A percentile compares a stretch with the other conserved stretches of the same genome.
phyloP scores from a whole-genome alignment of 2,888 invertebrate species.

The Drosophila falleni region DNA sequence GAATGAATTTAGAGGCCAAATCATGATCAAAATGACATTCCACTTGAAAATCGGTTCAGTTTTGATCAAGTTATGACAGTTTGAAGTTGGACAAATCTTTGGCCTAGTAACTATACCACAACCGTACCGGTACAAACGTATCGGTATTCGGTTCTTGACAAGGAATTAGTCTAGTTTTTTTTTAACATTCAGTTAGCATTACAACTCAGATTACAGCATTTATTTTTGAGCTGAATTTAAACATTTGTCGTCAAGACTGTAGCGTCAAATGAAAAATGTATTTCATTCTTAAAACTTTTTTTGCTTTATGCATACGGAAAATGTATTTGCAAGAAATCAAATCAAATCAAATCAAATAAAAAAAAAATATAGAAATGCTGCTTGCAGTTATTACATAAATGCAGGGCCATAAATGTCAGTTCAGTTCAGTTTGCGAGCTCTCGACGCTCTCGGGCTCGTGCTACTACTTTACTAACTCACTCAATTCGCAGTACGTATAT shows the following conservation, averaged over 20 bases:
- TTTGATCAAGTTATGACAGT: too few species aligned
- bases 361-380: not conserved
- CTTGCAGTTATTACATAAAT: conserved; percentile 45
- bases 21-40: too few species aligned
- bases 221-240: not conserved
- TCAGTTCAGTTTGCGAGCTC: conserved; percentile 31
- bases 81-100: too few species aligned
- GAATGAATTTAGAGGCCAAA: too few species aligned
- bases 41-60: too few species aligned
- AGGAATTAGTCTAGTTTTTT: too few species aligned
- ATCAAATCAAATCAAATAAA: conserved; percentile 25
- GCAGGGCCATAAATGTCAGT: conserved; percentile 54
- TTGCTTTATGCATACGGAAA: conserved; percentile 37
- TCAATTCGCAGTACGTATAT: conserved; percentile 22
- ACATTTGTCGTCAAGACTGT: not conserved
- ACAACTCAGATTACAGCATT: not conserved
- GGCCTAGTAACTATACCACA: too few species aligned
- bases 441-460: conserved; percentile 16
- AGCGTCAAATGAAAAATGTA: conserved; percentile 10
- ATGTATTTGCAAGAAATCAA: conserved; percentile 8
- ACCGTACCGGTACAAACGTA: too few species aligned
- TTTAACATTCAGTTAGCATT: not conserved
- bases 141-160: too few species aligned
- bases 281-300: not conserved
- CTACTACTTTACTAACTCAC: conserved; percentile 31